Evolutionary conservation across 2,888 invertebrate species (phyloP).

Genomic region (Ochropleura plecta): DNA sequence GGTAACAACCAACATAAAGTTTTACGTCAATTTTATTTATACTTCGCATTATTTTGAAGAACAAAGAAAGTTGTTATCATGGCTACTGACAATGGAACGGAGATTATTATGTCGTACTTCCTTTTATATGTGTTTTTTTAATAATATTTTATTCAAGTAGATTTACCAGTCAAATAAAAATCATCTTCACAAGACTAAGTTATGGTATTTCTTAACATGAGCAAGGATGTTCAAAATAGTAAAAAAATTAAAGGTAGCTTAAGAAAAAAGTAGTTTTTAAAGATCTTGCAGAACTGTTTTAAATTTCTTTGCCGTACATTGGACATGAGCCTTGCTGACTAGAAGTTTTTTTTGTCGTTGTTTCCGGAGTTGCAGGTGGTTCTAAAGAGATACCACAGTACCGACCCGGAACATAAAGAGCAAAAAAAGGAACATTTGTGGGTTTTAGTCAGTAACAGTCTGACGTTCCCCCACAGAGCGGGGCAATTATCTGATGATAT

Average conservation of each 20-base stretch:
- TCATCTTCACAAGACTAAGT: background rate
- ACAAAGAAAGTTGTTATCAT: slow-evolving; percentile 22
- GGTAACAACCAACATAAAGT: slow-evolving; percentile 35
- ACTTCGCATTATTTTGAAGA: slow-evolving; percentile 38
- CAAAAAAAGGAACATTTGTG: too few species aligned
- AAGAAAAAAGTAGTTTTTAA: background rate
- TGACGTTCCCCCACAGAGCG: too few species aligned
- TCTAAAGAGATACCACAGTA: too few species aligned
- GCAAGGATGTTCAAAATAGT: background rate
- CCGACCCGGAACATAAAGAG: too few species aligned
- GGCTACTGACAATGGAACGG: background rate
- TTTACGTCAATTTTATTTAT: slow-evolving; percentile 55
- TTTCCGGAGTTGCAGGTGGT: too few species aligned
- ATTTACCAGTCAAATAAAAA: background rate
- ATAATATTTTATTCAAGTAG: background rate
- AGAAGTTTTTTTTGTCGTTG: too few species aligned
- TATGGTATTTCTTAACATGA: background rate
- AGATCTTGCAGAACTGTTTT: background rate
- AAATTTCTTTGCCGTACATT: background rate
- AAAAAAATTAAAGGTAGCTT: background rate
- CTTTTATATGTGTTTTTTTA: background rate
- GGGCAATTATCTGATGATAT: too few species aligned
- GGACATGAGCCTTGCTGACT: background rate
- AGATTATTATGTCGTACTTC: background rate
- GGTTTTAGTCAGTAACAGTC: too few species aligned